phyloP scores from a whole-genome alignment of 2,113 vertebrate species.

The Tylochromis polylepis region DNA sequence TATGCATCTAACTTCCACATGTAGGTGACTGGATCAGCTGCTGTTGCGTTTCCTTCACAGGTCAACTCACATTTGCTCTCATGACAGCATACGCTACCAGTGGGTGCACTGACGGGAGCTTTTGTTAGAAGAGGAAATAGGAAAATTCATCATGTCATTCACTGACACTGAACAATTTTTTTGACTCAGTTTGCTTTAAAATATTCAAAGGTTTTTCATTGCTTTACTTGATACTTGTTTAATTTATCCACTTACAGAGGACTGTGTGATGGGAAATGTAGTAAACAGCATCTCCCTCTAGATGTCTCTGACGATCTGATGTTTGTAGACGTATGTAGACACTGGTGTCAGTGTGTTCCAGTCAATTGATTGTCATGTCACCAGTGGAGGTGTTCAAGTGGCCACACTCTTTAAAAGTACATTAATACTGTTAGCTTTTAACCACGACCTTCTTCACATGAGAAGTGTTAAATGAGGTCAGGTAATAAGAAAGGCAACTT shows the following conservation, averaged over 20 bases:
- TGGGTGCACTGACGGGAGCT: conserved; percentile 4
- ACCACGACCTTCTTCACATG: too few relatives aligned
- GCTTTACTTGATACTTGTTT: neutral
- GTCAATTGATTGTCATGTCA: conserved; percentile 19
- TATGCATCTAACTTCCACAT: neutral
- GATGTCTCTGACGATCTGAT: too few relatives aligned
- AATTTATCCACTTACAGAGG: conserved; percentile 21
- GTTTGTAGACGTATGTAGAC: neutral
- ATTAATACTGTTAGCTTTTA: neutral
- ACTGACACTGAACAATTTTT: too few relatives aligned
- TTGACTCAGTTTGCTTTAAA: too few relatives aligned
- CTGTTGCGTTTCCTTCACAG: neutral
- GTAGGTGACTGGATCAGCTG: neutral
- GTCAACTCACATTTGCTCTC: neutral
- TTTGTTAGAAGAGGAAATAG: neutral
- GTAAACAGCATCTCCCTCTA: rapidly evolving
- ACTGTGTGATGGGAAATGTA: neutral
- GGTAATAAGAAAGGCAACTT: too few relatives aligned
- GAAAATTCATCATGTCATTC: neutral
- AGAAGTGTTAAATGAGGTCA: too few relatives aligned
- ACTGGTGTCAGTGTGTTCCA: neutral
- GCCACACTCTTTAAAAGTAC: neutral
- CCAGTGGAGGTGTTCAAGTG: neutral
- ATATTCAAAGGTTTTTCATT: neutral
- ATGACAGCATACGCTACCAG: neutral